phyloP scores from a whole-genome alignment of 2,888 invertebrate genomes.

The Euzophera pinguis region DNA sequence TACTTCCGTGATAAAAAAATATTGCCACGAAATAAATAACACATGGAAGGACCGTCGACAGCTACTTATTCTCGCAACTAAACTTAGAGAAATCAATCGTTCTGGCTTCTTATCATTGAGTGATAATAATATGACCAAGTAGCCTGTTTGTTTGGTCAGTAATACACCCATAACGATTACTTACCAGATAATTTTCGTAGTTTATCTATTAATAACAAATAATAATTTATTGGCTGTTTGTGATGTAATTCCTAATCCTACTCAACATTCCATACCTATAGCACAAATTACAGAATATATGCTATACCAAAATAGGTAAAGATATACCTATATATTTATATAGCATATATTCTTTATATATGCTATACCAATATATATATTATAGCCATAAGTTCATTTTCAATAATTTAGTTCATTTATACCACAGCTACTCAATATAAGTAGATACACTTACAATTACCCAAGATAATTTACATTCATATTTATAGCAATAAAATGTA shows the following conservation, averaged over 20 bases:
- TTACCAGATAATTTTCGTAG: slow-evolving; percentile 1
- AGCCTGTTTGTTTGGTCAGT: slow-evolving; percentile 25
- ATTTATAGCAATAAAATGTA: no score
- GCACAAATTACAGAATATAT: no score
- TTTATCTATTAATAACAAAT: background rate
- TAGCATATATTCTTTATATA: no score
- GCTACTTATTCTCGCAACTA: background rate
- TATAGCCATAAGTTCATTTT: no score
- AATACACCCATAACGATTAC: background rate
- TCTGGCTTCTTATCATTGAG: slow-evolving; percentile 38
- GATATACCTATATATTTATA: no score
- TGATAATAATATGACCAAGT: slow-evolving; percentile 37
- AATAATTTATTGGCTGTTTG: background rate
- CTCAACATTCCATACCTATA: no score
- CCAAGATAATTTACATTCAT: no score
- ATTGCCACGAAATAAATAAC: slow-evolving; percentile 3
- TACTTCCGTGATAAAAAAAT: background rate
- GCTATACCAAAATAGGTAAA: no score
- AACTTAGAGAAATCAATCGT: slow-evolving; percentile 45
- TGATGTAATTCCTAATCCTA: background rate
- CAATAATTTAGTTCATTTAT: no score
- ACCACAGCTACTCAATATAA: no score
- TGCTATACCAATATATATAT: no score
- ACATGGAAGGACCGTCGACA: background rate
- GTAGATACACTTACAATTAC: no score